Evolutionary conservation across 2,797 vertebrate genomes (phyloP).

Genomic region (Sebastes elongatus): DNA sequence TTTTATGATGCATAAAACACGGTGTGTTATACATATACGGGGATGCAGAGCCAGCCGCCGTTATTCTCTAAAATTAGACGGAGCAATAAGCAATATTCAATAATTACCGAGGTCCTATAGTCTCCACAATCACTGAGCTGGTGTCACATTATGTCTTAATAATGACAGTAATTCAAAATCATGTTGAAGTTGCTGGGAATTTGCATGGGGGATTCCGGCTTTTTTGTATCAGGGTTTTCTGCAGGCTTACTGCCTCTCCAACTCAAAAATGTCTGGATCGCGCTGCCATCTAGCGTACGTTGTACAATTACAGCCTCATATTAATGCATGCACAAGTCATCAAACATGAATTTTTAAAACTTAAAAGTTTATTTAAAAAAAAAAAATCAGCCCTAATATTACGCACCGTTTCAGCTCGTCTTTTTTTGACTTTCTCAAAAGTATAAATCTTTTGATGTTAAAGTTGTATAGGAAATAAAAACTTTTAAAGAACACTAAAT

Average conservation of each 20-base stretch:
- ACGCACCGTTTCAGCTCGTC: not conserved
- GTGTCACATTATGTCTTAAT: conserved; percentile 74
- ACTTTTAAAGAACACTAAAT: conserved; percentile 2
- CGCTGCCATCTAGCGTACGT: conserved; percentile 99
- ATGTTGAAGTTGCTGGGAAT: conserved; percentile 80
- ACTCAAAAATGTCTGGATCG: conserved; percentile 90
- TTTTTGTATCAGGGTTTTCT: conserved; percentile 75
- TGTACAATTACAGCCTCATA: conserved; percentile 83
- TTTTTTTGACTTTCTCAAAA: conserved; percentile 13
- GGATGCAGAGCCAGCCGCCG: conserved; percentile 50
- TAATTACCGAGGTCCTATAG: conserved; percentile 56
- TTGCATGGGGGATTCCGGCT: conserved; percentile 81
- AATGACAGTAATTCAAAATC: conserved; percentile 80
- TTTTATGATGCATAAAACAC: conserved; percentile 57
- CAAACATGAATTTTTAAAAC: conserved; percentile 50
- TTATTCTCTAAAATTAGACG: conserved; percentile 57
- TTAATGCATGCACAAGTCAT: conserved; percentile 65
- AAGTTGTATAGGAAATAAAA: not conserved
- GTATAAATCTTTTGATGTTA: not conserved
- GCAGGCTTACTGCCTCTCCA: conserved; percentile 71
- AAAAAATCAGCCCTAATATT: not conserved
- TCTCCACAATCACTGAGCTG: conserved; percentile 54
- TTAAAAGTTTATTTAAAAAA: conserved; percentile 7
- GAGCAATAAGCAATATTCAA: conserved; percentile 55
- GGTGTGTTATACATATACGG: conserved; percentile 41